Evolutionary conservation across 2,888 invertebrate species (phyloP), one percentile per base, ranked within the genome.

Genomic region (Chymomyza caudatula): DNA sequence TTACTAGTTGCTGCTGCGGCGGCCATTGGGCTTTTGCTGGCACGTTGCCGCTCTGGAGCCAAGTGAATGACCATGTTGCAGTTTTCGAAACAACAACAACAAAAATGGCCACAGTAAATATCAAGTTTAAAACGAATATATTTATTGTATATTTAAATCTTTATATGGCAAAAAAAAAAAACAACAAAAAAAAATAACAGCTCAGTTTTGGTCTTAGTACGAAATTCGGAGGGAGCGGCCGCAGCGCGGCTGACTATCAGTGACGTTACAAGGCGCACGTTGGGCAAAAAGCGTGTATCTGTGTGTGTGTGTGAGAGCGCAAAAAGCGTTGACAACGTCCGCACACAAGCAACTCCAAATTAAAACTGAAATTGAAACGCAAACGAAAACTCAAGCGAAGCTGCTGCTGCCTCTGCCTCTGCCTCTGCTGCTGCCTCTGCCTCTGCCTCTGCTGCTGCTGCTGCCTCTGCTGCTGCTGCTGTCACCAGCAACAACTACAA

Each of bases 321-420:
- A 4, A 25, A 8, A 15, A 15, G 47, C 15, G 17, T 47, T 47
- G 11, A 17, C 47, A 43, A 68, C 76, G 76, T 73, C 73, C 72
- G 73, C 55, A 74, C 81, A 74, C 76, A 69, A 75, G 62, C 67
- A 88, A 77, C 87, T 83, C 81, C 73, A 77, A 78, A 80, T 73
- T 73, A 72, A 73, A 78, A 86, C 86, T 86, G 76, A 76, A 80
- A 76, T 61, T 83, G n/a, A 6, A 22, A 51, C 20, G 22, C 56
- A 60, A 52, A 29, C 25, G 4, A 54, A n/a, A 13, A 60, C 44
- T 59, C 67, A 67, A 59, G 64, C 76, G 66, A 73, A 71, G 66
- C 73, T 73, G 68, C 63, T 75, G 61, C 80, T 63, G 56, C 25
- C 57, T 55, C 19, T 20, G n/a, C n/a, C n/a, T n/a, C n/a, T n/a